Conservation (phyloP, 2,888 invertebrate genomes). For the Macaria notata region DNA sequence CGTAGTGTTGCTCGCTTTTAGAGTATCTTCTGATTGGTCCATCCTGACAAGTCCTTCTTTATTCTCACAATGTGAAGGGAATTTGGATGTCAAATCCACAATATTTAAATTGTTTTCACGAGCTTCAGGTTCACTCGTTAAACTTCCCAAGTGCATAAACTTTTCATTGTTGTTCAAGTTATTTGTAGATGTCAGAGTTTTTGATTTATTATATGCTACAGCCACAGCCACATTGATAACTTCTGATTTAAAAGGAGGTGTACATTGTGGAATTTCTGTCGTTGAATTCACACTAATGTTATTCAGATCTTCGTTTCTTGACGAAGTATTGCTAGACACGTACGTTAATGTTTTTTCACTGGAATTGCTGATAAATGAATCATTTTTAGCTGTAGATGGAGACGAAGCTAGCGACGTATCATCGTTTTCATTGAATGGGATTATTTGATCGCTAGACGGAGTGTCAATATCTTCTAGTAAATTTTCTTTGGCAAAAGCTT, state of each 20-base stretch:
- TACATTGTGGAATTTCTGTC: constrained; percentile 29
- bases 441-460: constrained; percentile 14
- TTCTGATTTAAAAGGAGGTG: constrained; percentile 44
- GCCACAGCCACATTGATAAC: constrained; percentile 53
- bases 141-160: constrained; percentile 26
- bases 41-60: constrained; percentile 12
- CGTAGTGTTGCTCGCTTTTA: constrained; percentile 37
- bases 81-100: constrained; percentile 32
- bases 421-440: constrained; percentile 29
- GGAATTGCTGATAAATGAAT: constrained; percentile 39
- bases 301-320: constrained; percentile 29
- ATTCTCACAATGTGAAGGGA: constrained; percentile 12
- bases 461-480: constrained; percentile 38
- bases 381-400: constrained; percentile 33
- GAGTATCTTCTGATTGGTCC: constrained; percentile 3
- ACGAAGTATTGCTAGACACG: constrained; percentile 36
- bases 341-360: constrained; percentile 51
- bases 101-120: constrained; percentile 1
- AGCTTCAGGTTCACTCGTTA: constrained; percentile 37
- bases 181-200: constrained; percentile 24
- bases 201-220: constrained; percentile 41
- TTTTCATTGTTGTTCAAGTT: constrained; percentile 26
- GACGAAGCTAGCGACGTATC: constrained; percentile 35
- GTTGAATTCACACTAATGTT: constrained; percentile 33
- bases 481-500: constrained; percentile 50